Conservation (phyloP, 1,140 invertebrate genomes). For the Nasonia vitripennis region DNA sequence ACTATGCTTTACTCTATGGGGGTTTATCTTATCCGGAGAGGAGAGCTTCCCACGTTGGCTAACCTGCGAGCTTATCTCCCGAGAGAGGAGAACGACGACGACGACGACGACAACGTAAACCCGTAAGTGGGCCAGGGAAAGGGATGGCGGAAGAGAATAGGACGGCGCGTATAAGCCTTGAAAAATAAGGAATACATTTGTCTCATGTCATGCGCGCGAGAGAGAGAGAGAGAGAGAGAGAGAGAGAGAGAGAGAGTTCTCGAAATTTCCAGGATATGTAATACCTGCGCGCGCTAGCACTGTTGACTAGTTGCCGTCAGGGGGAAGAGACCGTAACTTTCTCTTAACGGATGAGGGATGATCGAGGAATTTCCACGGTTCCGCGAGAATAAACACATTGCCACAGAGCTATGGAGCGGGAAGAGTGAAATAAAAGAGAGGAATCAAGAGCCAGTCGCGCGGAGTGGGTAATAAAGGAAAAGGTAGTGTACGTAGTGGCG, state of each 20-base stretch:
- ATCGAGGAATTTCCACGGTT: background rate
- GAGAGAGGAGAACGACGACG: conserved; percentile 35
- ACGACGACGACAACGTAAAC: conserved; percentile 29
- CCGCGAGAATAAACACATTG: too few relatives aligned
- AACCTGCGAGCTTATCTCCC: conserved; percentile 50
- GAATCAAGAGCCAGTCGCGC: background rate
- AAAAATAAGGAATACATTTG: conserved; percentile 18
- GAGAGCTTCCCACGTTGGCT: conserved; percentile 37
- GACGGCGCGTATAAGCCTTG: background rate
- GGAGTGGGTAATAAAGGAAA: conserved; percentile 13
- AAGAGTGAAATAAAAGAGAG: background rate
- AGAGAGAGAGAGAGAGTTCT: too few relatives aligned
- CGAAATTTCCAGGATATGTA: background rate
- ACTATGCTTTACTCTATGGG: conserved; percentile 34
- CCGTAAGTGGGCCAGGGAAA: background rate
- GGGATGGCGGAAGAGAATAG: background rate
- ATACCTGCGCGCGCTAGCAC: background rate
- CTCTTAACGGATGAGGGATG: background rate
- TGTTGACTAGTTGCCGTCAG: background rate
- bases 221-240: background rate
- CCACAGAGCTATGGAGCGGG: too few relatives aligned
- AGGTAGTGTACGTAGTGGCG: background rate
- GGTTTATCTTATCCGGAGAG: conserved; percentile 53
- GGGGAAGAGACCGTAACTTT: background rate
- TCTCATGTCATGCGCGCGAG: background rate